Conservation (phyloP, 2,888 invertebrate genomes). For the Celastrina argiolus region DNA sequence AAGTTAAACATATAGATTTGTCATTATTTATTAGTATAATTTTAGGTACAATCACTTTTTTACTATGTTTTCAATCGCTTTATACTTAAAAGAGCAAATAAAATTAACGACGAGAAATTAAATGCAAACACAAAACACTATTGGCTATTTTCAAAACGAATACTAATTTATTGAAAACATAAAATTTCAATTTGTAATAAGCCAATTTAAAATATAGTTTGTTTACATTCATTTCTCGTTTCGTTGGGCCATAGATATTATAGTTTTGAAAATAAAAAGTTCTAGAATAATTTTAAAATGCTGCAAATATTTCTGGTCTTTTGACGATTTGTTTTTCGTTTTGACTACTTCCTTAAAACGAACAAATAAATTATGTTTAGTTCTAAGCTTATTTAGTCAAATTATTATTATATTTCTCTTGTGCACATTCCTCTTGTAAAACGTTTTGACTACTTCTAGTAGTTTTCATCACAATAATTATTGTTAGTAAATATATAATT, state of each 20-base stretch:
- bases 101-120: background rate
- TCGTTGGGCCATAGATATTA: no score
- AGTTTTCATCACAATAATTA: slow-evolving; percentile 7
- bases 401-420: slow-evolving; percentile 2
- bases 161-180: no score
- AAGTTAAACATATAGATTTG: background rate
- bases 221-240: no score
- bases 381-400: background rate
- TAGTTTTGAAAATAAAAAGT: no score
- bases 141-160: no score
- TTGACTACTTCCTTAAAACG: slow-evolving; percentile 50
- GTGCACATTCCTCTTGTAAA: slow-evolving; percentile 1
- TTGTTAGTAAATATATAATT: background rate
- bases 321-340: slow-evolving; percentile 47
- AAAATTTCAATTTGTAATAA: no score
- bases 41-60: background rate
- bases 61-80: background rate
- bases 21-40: slow-evolving; percentile 4
- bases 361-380: slow-evolving; percentile 40
- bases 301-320: slow-evolving; percentile 14
- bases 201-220: no score
- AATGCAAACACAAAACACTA: background rate
- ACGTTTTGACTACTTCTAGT: background rate
- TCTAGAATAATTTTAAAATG: background rate
- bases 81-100: background rate